Evolutionary conservation across 2,888 invertebrate species (phyloP), one percentile per base, ranked within the genome.

Genomic region (Cheilosia vulpina): DNA sequence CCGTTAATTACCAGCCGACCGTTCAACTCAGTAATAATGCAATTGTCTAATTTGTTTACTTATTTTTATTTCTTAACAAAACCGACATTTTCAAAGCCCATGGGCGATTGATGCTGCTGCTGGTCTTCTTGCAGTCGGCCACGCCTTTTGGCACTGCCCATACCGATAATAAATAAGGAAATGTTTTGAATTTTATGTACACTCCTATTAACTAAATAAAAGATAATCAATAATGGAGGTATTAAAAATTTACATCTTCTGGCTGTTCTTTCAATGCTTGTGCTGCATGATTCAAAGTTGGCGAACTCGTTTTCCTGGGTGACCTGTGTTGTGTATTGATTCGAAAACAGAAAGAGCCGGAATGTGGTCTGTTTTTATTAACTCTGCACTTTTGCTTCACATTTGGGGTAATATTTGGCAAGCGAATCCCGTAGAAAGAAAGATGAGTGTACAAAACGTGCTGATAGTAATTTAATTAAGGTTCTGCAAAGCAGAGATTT

Each of bases 1-100:
- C 73, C 94, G 94, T 90, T 92, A 89, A 89, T 68, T 34, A 58
- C 9, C 13, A 52, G 27, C 53, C 31, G 7, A 53, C n/a, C 34
- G 45, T 50, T 27, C 53, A 69, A 55, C 57, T 72, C 38, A 60
- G 34, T 45, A 66, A 66, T 38, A 66, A 66, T 66, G 47, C 53
- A 77, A 69, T 77, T 72, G 55, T 52, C 9, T 45, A 6, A 38
- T 65, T 65, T 71, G 4, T 24, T 55, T 66, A 68, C 60, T 53
- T 76, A 62, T 57, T 47, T 21, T 63, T 69, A 62, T 78, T 78
- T 71, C 63, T 69, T 31, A 78, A 69, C 24, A 65, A 31, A 55
- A 68, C n/a, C 27, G 62, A 77, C 68, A 69, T 77, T 62, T 77
- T 55, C 69, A 38, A 78, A 5, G 17, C 31, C 43, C 53, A 21